Percentiles rank a stretch among this genome's conserved stretches.
phyloP scores from a whole-genome alignment of 2,888 invertebrate genomes.

The Allophyes oxyacanthae region DNA sequence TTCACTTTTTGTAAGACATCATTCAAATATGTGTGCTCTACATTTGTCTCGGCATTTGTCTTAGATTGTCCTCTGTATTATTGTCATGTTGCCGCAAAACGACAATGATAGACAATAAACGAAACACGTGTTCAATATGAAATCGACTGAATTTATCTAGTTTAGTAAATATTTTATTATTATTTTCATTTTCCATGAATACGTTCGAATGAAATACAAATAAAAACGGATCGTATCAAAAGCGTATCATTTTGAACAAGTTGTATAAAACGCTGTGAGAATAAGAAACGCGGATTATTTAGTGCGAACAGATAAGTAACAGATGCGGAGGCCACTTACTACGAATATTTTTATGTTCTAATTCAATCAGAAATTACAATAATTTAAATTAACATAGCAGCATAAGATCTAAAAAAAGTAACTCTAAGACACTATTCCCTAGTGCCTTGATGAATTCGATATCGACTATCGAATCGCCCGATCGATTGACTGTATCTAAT shows the following conservation, averaged over 20 bases:
- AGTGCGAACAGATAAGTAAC: conserved; percentile 25
- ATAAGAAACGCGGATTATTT: conserved; percentile 18
- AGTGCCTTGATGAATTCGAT: conserved; percentile 23
- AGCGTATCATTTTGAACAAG: conserved; percentile 1
- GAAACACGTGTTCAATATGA: conserved; percentile 3
- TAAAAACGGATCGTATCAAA: conserved; percentile 1
- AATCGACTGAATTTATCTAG: conserved; percentile 2
- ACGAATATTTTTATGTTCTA: too few species aligned
- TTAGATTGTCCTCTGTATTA: conserved; percentile 28
- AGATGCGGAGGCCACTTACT: conserved; percentile 19
- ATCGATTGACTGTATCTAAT: conserved; percentile 63
- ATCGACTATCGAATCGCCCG: conserved; percentile 48
- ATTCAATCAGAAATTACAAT: background rate
- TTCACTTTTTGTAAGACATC: conserved; percentile 17
- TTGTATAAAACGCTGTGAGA: conserved; percentile 6
- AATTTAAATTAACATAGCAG: background rate
- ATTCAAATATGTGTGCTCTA: conserved; percentile 12
- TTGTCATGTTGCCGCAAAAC: conserved; percentile 16
- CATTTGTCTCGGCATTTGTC: conserved; percentile 28
- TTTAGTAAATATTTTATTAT: too few species aligned
- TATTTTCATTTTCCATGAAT: background rate
- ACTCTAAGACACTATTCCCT: background rate
- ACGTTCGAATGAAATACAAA: background rate
- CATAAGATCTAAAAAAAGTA: background rate
- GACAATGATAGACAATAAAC: conserved; percentile 8